phyloP scores from a whole-genome alignment of 2,888 invertebrate species.

The Pseudococcus viburni region DNA sequence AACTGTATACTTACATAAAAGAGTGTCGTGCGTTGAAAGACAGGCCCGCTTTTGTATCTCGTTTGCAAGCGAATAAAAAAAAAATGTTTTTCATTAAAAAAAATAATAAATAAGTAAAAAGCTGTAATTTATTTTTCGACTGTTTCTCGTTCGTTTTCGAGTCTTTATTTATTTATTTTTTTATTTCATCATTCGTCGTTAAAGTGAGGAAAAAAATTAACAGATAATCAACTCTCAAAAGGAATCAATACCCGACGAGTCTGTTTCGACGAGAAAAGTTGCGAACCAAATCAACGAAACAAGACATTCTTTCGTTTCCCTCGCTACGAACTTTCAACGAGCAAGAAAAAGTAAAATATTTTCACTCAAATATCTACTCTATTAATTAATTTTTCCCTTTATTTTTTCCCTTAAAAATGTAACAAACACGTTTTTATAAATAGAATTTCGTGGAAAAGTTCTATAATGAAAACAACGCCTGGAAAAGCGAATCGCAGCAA shows the following conservation, averaged over 20 bases:
- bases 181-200: background rate
- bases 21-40: conserved; percentile 2
- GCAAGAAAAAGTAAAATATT: background rate
- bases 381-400: conserved; percentile 21
- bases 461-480: background rate
- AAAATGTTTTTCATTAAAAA: background rate
- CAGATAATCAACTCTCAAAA: background rate
- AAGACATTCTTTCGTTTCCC: background rate
- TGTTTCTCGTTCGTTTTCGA: background rate
- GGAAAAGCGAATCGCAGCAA: background rate
- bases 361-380: background rate
- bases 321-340: background rate
- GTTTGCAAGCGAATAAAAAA: background rate
- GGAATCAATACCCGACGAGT: background rate
- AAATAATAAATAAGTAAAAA: conserved; percentile 4
- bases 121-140: conserved; percentile 9
- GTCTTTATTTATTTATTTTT: background rate
- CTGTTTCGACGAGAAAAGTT: background rate
- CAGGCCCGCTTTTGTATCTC: background rate
- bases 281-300: background rate
- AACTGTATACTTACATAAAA: background rate
- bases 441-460: background rate
- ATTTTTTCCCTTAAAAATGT: background rate
- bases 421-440: conserved; percentile 11
- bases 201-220: background rate